These are phyloP conservation scores for Chaetodon trifasciatus DNA, from an alignment of 2,797 vertebrate species.

Conservation along the genomic window DNA sequence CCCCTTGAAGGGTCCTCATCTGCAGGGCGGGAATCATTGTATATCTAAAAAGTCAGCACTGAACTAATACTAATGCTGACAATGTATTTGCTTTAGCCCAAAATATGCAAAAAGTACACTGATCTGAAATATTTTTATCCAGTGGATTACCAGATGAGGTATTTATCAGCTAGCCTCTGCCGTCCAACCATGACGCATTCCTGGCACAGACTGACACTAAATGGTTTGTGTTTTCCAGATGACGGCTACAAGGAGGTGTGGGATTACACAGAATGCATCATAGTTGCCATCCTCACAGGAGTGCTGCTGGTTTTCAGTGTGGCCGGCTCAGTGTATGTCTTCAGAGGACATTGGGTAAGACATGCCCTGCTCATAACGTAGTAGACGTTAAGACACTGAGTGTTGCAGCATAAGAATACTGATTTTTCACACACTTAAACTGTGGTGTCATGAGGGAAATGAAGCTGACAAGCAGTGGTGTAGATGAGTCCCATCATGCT, in stretches of 20 bases:
- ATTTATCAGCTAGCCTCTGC: slow-evolving; percentile 21
- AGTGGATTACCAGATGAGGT: slow-evolving; percentile 2
- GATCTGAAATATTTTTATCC: slow-evolving; percentile 1
- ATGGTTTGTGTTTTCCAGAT: slow-evolving; percentile 68
- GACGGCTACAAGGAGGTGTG: slow-evolving; percentile 38
- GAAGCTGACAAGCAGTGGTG: neutral
- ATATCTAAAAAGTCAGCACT: neutral
- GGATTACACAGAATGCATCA: slow-evolving; percentile 5
- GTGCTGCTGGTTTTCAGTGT: slow-evolving; percentile 80
- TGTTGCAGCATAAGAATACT: slow-evolving; percentile 1
- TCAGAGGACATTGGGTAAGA: slow-evolving; percentile 82
- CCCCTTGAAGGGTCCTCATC: neutral
- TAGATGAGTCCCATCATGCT: neutral
- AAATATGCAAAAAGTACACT: neutral
- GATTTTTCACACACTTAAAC: neutral
- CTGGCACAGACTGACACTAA: slow-evolving; percentile 14
- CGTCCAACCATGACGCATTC: slow-evolving; percentile 16
- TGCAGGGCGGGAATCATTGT: neutral
- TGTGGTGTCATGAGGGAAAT: too few species aligned
- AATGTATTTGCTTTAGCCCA: neutral
- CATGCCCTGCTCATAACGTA: neutral
- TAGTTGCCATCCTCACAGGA: slow-evolving; percentile 33
- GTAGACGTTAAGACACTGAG: slow-evolving; percentile 30
- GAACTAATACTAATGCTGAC: neutral
- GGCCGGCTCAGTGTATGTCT: slow-evolving; percentile 73